These are phyloP conservation scores for Potamarius usumacintae DNA, from an alignment of 2,113 vertebrate genomes.

Conservation along the genomic window DNA sequence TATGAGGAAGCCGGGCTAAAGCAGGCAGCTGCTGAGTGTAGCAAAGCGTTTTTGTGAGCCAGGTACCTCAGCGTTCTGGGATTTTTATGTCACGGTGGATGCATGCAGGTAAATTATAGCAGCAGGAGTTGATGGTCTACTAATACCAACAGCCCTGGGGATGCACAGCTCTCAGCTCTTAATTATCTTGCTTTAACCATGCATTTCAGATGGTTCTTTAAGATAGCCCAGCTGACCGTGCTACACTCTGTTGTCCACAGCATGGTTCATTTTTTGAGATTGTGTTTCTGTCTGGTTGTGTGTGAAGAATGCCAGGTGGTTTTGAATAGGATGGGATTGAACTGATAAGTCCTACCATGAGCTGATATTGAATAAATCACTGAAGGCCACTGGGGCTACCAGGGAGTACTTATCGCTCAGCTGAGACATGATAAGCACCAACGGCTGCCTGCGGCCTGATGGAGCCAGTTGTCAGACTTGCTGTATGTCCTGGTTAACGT, in stretches of 20 bases:
- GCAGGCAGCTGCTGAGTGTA: background rate
- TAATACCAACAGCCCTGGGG: conserved; percentile 35
- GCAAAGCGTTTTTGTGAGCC: background rate
- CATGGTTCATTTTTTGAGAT: background rate
- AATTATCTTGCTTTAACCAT: conserved; percentile 44
- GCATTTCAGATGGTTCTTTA: conserved; percentile 17
- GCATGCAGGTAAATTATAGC: conserved; percentile 50
- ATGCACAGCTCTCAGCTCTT: background rate
- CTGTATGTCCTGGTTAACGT: conserved; percentile 60
- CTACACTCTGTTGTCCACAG: background rate
- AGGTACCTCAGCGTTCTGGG: background rate
- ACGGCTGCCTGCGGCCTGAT: conserved; percentile 16
- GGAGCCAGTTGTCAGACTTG: conserved; percentile 59
- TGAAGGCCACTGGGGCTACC: conserved; percentile 11
- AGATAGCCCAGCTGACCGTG: background rate
- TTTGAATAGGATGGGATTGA: background rate
- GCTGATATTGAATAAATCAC: conserved; percentile 43
- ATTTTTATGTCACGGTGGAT: conserved; percentile 15
- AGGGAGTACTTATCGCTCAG: conserved; percentile 36
- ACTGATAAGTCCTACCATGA: conserved; percentile 32
- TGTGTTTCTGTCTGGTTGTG: conserved; percentile 9
- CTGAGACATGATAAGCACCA: conserved; percentile 34
- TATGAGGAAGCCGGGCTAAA: background rate
- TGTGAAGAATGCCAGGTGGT: conserved; percentile 33
- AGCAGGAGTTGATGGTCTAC: conserved; percentile 12